Evolutionary conservation across 1,140 invertebrate species (phyloP), one percentile per base, ranked within the genome.

Genomic region (Homarus americanus): DNA sequence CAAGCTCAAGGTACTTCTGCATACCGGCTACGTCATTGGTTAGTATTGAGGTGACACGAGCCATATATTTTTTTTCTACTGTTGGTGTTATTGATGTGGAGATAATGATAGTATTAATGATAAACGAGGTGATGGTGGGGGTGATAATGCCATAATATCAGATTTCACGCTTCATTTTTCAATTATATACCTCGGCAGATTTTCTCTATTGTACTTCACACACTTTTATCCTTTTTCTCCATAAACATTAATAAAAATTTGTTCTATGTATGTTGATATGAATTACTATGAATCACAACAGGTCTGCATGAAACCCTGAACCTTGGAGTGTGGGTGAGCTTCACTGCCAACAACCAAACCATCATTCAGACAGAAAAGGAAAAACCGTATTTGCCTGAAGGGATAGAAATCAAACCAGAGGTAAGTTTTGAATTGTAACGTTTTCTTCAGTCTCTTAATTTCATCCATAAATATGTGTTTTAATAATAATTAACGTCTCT

Each of bases 1-100:
- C 38, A 53, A 28, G 17, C 44, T 90, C 5, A 82, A 90, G 72
- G 49, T 90, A 34, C 87, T 90, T 20, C 66, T 83, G 4, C 87
- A 90, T 10, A 75, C 44, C 63, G 75, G 69, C 58, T 82, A 83
- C 78, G 79, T 90, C 34, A 82, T 90, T 32, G 87, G 87, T 90
- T 41, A 63, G 87, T 83, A 41, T n/a, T n/a, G n/a, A n/a, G n/a
- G n/a, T n/a, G n/a, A n/a, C n/a, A n/a, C n/a, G n/a, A n/a, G n/a
- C n/a, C n/a, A n/a, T n/a, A n/a, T n/a, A n/a, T n/a, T n/a, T n/a
- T n/a, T n/a, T n/a, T n/a, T n/a, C n/a, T n/a, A n/a, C n/a, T n/a
- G n/a, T n/a, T n/a, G n/a, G n/a, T n/a, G n/a, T n/a, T n/a, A n/a
- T n/a, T n/a, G n/a, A n/a, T n/a, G n/a, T n/a, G n/a, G n/a, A n/a